Percentiles rank a stretch among this genome's conserved stretches.
Evolutionary conservation across 2,113 vertebrate genomes (phyloP).

Genomic region (Electrona antarctica): DNA sequence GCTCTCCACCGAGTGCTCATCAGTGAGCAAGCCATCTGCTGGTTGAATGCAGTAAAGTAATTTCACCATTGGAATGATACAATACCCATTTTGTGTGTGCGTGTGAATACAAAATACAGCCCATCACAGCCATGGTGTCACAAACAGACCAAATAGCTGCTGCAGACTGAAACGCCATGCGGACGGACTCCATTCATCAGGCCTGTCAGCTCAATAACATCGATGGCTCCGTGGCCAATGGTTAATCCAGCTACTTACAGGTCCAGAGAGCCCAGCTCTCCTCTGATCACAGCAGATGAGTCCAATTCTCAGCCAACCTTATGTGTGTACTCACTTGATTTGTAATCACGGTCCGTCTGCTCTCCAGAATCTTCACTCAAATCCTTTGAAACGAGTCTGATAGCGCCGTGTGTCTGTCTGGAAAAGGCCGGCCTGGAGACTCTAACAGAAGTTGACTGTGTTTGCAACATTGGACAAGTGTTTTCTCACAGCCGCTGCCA

Average conservation of each 20-base stretch:
- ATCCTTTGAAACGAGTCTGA: slow-evolving; percentile 27
- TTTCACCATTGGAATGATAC: too few relatives aligned
- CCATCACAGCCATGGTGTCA: too few relatives aligned
- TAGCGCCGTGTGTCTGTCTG: slow-evolving; percentile 11
- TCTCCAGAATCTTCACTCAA: slow-evolving; percentile 18
- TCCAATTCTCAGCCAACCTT: slow-evolving; percentile 45
- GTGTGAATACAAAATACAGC: too few relatives aligned
- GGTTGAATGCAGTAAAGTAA: too few relatives aligned
- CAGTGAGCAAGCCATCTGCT: too few relatives aligned
- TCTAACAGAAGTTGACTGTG: background rate
- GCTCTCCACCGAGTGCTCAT: too few relatives aligned
- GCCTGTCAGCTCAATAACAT: slow-evolving; percentile 67
- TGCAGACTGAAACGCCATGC: slow-evolving; percentile 42
- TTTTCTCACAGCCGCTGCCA: background rate
- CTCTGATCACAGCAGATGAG: slow-evolving; percentile 66
- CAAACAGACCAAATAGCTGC: slow-evolving; percentile 37
- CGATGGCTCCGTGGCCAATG: slow-evolving; percentile 64
- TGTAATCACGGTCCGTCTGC: slow-evolving; percentile 33
- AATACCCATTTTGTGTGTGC: too few relatives aligned
- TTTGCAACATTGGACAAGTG: background rate
- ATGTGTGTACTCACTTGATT: slow-evolving; percentile 45
- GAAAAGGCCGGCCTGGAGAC: slow-evolving; percentile 28
- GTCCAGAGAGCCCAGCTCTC: slow-evolving; percentile 51
- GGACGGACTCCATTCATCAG: slow-evolving; percentile 70
- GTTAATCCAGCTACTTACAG: slow-evolving; percentile 72